Evolutionary conservation across 2,113 vertebrate genomes (phyloP), one percentile per base, ranked within the genome.

Genomic region (Semicossyphus pulcher): DNA sequence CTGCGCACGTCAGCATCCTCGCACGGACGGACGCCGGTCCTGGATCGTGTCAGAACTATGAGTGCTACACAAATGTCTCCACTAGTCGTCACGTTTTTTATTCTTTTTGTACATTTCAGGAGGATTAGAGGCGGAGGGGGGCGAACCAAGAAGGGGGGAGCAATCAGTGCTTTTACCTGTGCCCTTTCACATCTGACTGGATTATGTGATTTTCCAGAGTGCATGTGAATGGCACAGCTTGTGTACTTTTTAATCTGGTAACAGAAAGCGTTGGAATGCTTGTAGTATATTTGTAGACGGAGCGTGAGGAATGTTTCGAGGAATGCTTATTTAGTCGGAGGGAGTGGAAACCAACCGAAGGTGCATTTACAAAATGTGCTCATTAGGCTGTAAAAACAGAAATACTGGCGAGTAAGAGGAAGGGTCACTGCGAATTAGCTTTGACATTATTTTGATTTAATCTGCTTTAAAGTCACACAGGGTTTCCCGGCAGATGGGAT

Each of bases 71-170:
- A 92, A 93, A 93, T 89, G 83, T 91, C 64, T 77, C 75, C 68
- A 86, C 88, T 80, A 78, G 73, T 83, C 68, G 77, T 81, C 79
- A 64, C 52, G n/a, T 42, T 37, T 75, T 63, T 76, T 45, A 52
- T 57, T 52, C 11, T n/a, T 89, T 95, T 95, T 96, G 90, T 95
- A 95, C 94, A 95, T 92, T 87, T 76, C 77, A 53, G 78, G 78
- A 90, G 79, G 84, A 66, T 70, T 66, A 84, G 79, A 26, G 26
- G 78, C 66, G 83, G 85, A 86, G 84, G 41, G 28, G 81, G 78
- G 66, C 64, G 60, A 69, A 72, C 72, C 63, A 53, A 69, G 54
- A 53, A 60, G 28, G 77, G 73, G 71, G 84, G 28, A 68, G 6
- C 56, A 67, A 78, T 62, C 87, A 65, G 78, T 25, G 71, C 52